phyloP scores from a whole-genome alignment of 2,113 vertebrate genomes.

The Riparia riparia region DNA sequence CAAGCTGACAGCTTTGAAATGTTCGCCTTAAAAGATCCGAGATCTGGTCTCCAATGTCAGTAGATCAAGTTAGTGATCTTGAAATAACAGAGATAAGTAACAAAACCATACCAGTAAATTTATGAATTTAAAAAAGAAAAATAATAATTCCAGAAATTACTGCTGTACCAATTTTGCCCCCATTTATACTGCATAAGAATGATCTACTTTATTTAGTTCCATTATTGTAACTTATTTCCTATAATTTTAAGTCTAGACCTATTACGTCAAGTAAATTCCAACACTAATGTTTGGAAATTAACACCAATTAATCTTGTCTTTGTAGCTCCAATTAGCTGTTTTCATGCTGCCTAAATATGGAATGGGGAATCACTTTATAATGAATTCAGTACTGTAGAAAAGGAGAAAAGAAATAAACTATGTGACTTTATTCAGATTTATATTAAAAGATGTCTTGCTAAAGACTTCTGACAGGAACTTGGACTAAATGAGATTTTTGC shows the following conservation, averaged over 20 bases:
- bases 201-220: background rate
- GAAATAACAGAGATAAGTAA: background rate
- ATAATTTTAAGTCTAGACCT: background rate
- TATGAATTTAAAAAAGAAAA: background rate
- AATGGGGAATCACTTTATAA: background rate
- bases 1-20: background rate
- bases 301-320: slow-evolving; percentile 47
- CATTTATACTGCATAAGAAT: background rate
- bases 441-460: background rate
- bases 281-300: slow-evolving; percentile 30
- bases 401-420: background rate
- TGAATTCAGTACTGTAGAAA: background rate
- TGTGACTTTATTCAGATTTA: background rate
- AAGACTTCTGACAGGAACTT: slow-evolving; percentile 23
- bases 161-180: background rate
- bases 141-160: background rate
- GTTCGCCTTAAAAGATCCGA: background rate
- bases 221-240: background rate
- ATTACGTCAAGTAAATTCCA: background rate
- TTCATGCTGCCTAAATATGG: background rate
- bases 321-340: slow-evolving; percentile 18
- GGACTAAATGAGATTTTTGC: slow-evolving; percentile 28
- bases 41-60: background rate
- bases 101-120: background rate
- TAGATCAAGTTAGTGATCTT: background rate